phyloP scores from a whole-genome alignment of 2,113 vertebrate genomes.

The Dinomys branickii region DNA sequence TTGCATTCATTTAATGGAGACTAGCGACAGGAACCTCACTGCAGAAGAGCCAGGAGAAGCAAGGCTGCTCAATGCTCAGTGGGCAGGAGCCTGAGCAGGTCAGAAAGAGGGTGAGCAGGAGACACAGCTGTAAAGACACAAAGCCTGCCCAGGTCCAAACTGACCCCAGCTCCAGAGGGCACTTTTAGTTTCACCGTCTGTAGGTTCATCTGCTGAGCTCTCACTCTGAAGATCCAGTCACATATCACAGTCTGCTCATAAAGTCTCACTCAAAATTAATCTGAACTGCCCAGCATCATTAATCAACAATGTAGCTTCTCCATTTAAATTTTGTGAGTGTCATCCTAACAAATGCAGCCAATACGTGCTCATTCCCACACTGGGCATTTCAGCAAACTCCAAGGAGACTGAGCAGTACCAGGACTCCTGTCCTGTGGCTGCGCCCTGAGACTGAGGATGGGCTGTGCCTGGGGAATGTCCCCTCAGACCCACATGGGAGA shows the following conservation, averaged over 20 bases:
- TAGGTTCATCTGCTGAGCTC: background rate
- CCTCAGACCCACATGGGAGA: background rate
- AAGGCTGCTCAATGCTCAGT: background rate
- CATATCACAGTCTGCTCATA: background rate
- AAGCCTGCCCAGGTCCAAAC: accelerated
- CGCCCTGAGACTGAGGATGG: background rate
- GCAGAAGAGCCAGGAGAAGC: too few relatives aligned
- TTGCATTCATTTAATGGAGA: background rate
- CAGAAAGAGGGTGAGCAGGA: background rate
- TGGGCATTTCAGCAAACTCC: too few relatives aligned
- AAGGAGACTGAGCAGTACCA: background rate
- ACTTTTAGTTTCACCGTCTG: too few relatives aligned
- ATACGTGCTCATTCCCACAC: too few relatives aligned
- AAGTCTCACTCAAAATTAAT: background rate
- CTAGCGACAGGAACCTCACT: background rate
- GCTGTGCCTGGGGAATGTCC: background rate
- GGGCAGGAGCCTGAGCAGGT: background rate
- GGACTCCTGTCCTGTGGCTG: too few relatives aligned
- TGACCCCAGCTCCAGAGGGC: too few relatives aligned
- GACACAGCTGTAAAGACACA: background rate
- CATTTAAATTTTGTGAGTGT: background rate
- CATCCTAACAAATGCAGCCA: background rate
- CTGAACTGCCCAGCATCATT: too few relatives aligned
- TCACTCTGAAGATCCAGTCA: too few relatives aligned
- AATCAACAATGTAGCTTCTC: background rate